These are phyloP conservation scores for Hypotaenidia okinawae DNA, from an alignment of 2,797 vertebrate species.

Conservation along the genomic window DNA sequence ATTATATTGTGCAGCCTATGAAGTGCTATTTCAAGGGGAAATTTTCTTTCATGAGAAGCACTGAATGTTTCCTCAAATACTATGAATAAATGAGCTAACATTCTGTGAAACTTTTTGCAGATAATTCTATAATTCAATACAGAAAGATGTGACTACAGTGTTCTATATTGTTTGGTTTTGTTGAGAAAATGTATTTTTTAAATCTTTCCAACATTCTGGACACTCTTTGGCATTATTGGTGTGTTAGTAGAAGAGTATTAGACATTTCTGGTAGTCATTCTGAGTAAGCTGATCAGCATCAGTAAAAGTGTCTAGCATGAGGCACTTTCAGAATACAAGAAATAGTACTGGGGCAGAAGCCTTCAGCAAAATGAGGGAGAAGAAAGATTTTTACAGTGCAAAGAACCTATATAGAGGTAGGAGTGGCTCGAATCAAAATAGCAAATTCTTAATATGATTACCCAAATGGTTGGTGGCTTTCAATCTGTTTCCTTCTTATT, in stretches of 20 bases:
- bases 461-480: neutral
- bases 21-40: neutral
- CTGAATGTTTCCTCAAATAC: neutral
- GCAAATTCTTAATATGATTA: neutral
- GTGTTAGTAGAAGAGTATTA: neutral
- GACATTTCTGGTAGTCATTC: neutral
- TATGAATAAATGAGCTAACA: neutral
- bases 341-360: neutral
- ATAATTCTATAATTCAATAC: neutral
- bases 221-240: neutral
- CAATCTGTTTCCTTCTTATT: neutral
- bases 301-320: neutral
- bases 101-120: neutral
- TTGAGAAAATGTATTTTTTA: neutral
- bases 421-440: neutral
- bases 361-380: neutral
- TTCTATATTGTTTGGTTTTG: neutral
- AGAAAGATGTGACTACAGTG: neutral
- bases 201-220: neutral
- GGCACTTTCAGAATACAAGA: neutral
- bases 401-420: neutral
- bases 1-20: neutral
- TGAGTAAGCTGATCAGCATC: neutral
- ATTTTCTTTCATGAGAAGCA: neutral
- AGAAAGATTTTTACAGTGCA: neutral